Conservation (phyloP, 2,113 vertebrate genomes). For the Leucoraja erinaceus region DNA sequence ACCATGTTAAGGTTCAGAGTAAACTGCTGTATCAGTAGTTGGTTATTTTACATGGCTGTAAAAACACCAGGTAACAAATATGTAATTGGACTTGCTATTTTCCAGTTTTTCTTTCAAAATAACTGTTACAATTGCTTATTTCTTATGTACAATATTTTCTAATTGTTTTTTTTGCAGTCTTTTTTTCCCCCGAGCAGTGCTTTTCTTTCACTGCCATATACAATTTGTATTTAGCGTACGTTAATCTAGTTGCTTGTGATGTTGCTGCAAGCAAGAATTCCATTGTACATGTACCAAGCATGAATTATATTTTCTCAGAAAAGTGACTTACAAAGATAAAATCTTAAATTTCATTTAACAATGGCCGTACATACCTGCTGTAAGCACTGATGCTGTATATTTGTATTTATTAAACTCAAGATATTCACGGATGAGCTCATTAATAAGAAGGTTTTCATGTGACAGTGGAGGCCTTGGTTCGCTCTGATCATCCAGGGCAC, state of each 20-base stretch:
- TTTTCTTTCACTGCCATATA: too few species aligned
- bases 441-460: constrained; percentile 85
- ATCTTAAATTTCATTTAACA: neutral
- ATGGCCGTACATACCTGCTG: constrained; percentile 62
- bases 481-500: constrained; percentile 71
- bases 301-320: neutral
- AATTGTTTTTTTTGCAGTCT: neutral
- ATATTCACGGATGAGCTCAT: constrained; percentile 89
- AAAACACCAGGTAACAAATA: neutral
- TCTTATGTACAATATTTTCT: neutral
- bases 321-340: neutral
- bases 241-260: too few species aligned
- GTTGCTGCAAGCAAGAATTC: too few species aligned
- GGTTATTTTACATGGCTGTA: neutral
- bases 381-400: constrained; percentile 74
- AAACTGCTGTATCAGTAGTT: too few species aligned
- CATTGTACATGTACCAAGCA: too few species aligned
- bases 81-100: neutral
- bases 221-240: too few species aligned
- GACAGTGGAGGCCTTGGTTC: constrained; percentile 66
- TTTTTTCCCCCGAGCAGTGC: too few species aligned
- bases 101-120: neutral
- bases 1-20: too few species aligned
- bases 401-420: constrained; percentile 87
- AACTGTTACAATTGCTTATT: neutral